phyloP scores from a whole-genome alignment of 2,113 vertebrate genomes.

The Embiotoca jacksoni region DNA sequence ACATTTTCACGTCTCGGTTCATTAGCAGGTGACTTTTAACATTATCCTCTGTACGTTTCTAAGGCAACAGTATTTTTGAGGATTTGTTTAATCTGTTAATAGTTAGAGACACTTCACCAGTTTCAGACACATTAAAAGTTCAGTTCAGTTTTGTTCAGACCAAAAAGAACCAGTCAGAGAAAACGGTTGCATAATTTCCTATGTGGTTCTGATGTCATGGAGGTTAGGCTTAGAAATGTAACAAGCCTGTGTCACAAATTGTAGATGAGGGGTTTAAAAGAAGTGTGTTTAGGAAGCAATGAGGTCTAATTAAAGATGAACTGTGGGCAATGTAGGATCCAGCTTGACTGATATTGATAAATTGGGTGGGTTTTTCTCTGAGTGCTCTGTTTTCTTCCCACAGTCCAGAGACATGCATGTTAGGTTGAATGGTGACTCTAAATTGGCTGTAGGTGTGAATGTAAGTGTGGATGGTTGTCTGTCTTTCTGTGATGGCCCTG shows the following conservation, averaged over 20 bases:
- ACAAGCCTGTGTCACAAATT: background rate
- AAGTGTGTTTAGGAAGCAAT: background rate
- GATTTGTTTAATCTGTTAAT: background rate
- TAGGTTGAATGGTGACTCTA: too few relatives aligned
- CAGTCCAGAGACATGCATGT: too few relatives aligned
- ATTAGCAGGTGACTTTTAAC: background rate
- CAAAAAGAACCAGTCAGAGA: background rate
- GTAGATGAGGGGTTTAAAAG: background rate
- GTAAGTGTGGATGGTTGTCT: too few relatives aligned
- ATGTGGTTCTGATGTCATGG: too few relatives aligned
- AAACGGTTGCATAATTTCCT: background rate
- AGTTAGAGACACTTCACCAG: background rate
- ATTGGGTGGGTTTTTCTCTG: too few relatives aligned
- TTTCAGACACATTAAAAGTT: background rate
- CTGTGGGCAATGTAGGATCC: background rate
- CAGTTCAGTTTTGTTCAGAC: background rate
- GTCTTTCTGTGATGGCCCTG: too few relatives aligned
- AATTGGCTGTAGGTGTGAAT: too few relatives aligned
- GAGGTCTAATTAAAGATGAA: background rate
- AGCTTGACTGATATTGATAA: too few relatives aligned
- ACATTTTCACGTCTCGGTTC: background rate
- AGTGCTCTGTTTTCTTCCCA: too few relatives aligned
- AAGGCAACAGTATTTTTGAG: background rate
- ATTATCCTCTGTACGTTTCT: background rate
- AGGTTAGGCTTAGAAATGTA: background rate